Base-by-base conservation (phyloP, 2,797 vertebrate genomes). In the Oceanodroma leucorhoa region DNA sequence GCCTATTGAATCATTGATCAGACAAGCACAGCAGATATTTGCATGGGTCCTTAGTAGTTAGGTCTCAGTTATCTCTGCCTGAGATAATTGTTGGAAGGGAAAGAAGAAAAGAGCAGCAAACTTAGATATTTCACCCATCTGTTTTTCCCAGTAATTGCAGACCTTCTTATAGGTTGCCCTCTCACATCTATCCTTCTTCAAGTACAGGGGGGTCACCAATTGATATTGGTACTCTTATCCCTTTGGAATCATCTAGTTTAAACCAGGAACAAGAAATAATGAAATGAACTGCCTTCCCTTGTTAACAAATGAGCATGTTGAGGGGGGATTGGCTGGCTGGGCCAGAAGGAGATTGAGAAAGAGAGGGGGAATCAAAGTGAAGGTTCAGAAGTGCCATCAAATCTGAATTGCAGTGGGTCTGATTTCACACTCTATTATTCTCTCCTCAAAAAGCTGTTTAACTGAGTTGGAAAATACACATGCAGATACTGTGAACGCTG, bases 1-100 rank as follows among this genome's bases (percentile, higher is more conserved):
- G 89, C 96, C 94, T 97, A 96, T 95, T 96, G 95, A 97, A 97
- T 97, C 95, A 97, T 79, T 96, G 96, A 97, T 96, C 95, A 96
- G 96, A 96, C 94, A 97, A 96, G 90, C 88, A 80, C 67, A 87
- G 93, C 73, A 94, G 84, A 87, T 95, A 94, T 94, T 96, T 97
- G 83, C 89, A 91, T 93, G 92, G 94, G 87, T 95, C 57, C 69
- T 86, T 87, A 91, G 81, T 87, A 96, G 79, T 71, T 94, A 89
- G 87, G 82, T 94, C 81, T 79, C 77, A 58, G 81, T 89, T 96
- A 36, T 36, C 36, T 55, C 48, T 82, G 76, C 67, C 75, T 66
- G n/a, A 73, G 91, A 81, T 91, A 96, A 96, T 93, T 93, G 78
- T 92, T 87, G 88, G 87, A 94, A 90, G 24, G 58, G 51, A 80